Base-by-base conservation (phyloP, 2,888 invertebrate genomes). In the Microctonus brassicae region DNA sequence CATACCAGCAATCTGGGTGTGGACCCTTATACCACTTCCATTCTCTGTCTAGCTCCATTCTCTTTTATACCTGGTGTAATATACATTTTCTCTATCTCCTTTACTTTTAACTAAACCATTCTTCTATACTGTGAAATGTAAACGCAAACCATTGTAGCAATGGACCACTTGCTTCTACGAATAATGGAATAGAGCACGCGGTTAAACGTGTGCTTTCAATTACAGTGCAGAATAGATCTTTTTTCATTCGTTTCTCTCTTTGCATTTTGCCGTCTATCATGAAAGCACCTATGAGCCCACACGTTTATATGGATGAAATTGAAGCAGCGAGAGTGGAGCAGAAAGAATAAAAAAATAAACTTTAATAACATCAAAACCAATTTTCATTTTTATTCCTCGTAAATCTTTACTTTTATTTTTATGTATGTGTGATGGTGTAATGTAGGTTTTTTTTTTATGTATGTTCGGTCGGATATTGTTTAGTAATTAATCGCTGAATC, bases 161-260 rank as follows among this genome's bases (percentile, higher is more conserved):
- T 53, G 53, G 53, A 53, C 64, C 64, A 66, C 66, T 66, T 66
- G 66, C n/a, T n/a, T 39, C 24, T 17, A 52, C 34, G 29, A 24
- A 34, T 52, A 34, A 64, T 64, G 34, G 22, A 53, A 52, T 33
- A 63, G 52, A 7, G 36, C n/a, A 13, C 29, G 34, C 42, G 20
- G 17, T 6, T n/a, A 9, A 22, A 29, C 39, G n/a, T 17, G 62
- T n/a, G 24, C 34, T 42, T 20, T 36, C 39, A 42, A n/a, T n/a
- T n/a, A 13, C 62, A 39, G 13, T 62, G n/a, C n/a, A 55, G 13
- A 24, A 29, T 7, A 7, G 11, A 26, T 11, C 42, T 11, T 29
- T 42, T 42, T 22, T 39, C 24, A 10, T 5, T 55, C 3, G 22
- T 22, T 11, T 9, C 10, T 10, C 22, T 11, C 1, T 55, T 24